Base-by-base conservation (phyloP, 2,888 invertebrate genomes). In the Philopedon plagiatum region DNA sequence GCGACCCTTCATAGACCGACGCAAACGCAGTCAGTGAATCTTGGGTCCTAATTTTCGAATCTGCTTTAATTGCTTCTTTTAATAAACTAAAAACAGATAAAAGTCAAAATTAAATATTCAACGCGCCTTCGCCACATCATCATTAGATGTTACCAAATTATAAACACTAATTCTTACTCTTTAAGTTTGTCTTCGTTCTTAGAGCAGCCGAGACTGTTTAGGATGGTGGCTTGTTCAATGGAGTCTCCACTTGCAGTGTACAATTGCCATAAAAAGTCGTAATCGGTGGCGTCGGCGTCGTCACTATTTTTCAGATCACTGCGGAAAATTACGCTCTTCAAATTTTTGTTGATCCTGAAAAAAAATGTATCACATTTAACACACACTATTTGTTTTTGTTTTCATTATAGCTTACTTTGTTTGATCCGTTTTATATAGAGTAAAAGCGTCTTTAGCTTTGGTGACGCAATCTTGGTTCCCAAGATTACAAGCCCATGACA, bases 241-340 rank as follows among this genome's bases (percentile, higher is more conserved):
- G 92, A 91, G 0, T 92, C 88, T 37, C 89, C 88, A 11, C 58
- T 58, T 0, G 76, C 80, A 60, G 83, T 80, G 83, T 90, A 94
- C 0, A 86, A 75, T 0, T 78, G 39, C 89, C 91, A 93, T 23
- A 93, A 84, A 77, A 86, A 88, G 0, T 90, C 80, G 88, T 93
- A 95, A 73, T 93, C 91, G 0, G 81, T 81, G 5, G n/a, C 29
- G 11, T 73, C 60, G 0, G 85, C 86, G 0, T 73, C 60, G 0
- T 85, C 86, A 0, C 93, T 93, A 26, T 89, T 82, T 9, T 90
- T 89, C 4, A 95, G 86, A 1, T 89, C 94, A 21, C 89, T 90
- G 81, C 95, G 95, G 84, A 94, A 95, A 0, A 95, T 92, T 63
- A 90, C 89, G 23, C 88, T 85, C 56, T 92, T 91, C 56, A 91